Percentiles rank a stretch among this genome's conserved stretches.
Conservation (phyloP, 2,113 vertebrate genomes). For the Coregonus clupeaformis region DNA sequence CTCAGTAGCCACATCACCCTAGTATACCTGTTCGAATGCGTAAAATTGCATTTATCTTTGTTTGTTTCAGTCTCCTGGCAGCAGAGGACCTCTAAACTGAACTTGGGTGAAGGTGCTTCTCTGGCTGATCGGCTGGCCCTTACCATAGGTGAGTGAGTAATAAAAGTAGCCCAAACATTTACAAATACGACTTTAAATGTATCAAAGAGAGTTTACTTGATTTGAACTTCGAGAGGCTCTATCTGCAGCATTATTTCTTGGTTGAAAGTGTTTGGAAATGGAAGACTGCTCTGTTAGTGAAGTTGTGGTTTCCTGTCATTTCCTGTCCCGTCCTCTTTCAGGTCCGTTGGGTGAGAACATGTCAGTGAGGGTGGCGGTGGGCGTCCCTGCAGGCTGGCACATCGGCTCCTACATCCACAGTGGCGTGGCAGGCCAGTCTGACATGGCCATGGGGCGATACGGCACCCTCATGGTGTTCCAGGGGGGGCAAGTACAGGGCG, state of each 20-base stretch:
- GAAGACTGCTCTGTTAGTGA: neutral
- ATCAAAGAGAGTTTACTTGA: constrained; percentile 56
- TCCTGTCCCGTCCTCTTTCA: constrained; percentile 41
- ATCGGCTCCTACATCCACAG: constrained; percentile 86
- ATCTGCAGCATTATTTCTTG: neutral
- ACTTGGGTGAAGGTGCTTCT: constrained; percentile 60
- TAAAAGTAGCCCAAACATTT: too few relatives aligned
- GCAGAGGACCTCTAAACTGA: constrained; percentile 77
- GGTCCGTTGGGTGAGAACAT: constrained; percentile 90
- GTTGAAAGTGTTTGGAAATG: neutral
- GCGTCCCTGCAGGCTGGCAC: constrained; percentile 77
- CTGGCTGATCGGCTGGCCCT: constrained; percentile 82
- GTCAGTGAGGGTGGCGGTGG: constrained; percentile 75
- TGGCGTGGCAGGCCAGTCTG: constrained; percentile 42
- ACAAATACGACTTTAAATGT: constrained; percentile 56
- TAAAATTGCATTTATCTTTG: neutral
- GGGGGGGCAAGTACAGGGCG: constrained; percentile 59
- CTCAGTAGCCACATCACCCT: neutral
- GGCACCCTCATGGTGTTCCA: constrained; percentile 82
- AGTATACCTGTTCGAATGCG: neutral
- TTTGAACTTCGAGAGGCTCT: neutral
- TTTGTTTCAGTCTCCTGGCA: constrained; percentile 66
- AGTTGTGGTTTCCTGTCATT: constrained; percentile 37
- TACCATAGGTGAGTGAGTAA: constrained; percentile 78
- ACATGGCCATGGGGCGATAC: constrained; percentile 81